Evolutionary conservation across 1,140 invertebrate genomes (phyloP).

Genomic region (Trachymyrmex cornetzi): DNA sequence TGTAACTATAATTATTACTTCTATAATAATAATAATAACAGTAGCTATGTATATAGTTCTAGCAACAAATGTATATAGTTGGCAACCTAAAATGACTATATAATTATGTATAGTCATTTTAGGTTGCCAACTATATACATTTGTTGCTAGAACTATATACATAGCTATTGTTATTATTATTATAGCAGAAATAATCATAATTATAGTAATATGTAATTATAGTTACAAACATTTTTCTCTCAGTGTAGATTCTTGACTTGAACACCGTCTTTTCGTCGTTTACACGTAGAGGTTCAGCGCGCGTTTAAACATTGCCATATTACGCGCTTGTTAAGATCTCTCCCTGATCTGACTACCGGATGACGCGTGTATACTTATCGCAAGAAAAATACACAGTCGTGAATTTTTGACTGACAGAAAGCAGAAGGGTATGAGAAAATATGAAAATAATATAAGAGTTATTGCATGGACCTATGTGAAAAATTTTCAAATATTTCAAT

Average conservation of each 20-base stretch:
- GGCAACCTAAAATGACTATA: no score
- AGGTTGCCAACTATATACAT: no score
- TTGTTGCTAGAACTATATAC: no score
- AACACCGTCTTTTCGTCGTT: constrained; percentile 16
- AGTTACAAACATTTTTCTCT: no score
- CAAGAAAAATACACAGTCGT: constrained; percentile 66
- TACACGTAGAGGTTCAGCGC: neutral
- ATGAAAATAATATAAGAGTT: neutral
- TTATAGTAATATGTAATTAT: no score
- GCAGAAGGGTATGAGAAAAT: constrained; percentile 31
- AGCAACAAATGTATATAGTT: no score
- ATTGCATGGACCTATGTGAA: neutral
- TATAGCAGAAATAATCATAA: no score
- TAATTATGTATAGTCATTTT: no score
- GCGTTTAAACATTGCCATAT: constrained; percentile 58
- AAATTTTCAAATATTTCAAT: neutral
- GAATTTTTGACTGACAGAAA: constrained; percentile 47
- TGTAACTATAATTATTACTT: no score
- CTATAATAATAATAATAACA: no score
- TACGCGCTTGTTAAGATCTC: constrained; percentile 54
- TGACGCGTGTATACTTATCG: constrained; percentile 19
- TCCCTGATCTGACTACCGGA: constrained; percentile 23
- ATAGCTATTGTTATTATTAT: no score
- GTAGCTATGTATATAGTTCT: no score
- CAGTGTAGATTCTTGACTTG: neutral